These are phyloP conservation scores for Sebastes oblongus DNA, from an alignment of 2,797 vertebrate species.

Conservation along the genomic window DNA sequence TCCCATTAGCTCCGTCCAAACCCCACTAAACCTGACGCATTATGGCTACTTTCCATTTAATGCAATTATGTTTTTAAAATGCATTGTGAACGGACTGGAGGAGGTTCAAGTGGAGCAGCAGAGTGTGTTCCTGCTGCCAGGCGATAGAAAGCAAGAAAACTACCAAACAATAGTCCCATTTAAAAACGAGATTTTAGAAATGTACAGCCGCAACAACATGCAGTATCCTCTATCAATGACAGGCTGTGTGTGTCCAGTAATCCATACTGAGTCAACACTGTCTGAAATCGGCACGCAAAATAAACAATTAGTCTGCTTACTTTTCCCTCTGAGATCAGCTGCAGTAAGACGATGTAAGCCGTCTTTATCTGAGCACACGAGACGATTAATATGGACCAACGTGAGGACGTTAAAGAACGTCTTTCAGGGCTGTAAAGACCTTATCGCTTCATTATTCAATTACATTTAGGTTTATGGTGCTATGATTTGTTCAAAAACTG, in stretches of 20 bases:
- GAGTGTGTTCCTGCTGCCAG: neutral
- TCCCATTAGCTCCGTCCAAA: neutral
- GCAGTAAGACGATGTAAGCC: neutral
- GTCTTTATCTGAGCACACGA: neutral
- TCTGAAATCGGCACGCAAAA: neutral
- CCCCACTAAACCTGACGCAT: neutral
- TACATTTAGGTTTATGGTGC: neutral
- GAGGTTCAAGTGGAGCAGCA: neutral
- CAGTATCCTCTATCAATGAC: conserved; percentile 9
- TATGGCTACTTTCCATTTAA: conserved; percentile 12
- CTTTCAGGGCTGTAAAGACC: neutral
- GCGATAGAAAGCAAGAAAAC: neutral
- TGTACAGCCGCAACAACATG: neutral
- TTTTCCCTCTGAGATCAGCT: neutral
- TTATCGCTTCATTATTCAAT: neutral
- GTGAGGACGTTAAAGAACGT: neutral
- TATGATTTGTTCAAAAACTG: neutral
- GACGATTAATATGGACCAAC: neutral
- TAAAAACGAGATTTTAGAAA: neutral
- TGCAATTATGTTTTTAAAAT: conserved; percentile 29
- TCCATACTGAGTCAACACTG: conserved; percentile 1
- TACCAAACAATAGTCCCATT: neutral
- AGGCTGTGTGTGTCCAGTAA: conserved; percentile 12
- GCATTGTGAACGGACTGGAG: neutral
- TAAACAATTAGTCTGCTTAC: conserved; percentile 23